Base-by-base conservation (phyloP, 2,113 vertebrate species). In the Meleagris gallopavo region DNA sequence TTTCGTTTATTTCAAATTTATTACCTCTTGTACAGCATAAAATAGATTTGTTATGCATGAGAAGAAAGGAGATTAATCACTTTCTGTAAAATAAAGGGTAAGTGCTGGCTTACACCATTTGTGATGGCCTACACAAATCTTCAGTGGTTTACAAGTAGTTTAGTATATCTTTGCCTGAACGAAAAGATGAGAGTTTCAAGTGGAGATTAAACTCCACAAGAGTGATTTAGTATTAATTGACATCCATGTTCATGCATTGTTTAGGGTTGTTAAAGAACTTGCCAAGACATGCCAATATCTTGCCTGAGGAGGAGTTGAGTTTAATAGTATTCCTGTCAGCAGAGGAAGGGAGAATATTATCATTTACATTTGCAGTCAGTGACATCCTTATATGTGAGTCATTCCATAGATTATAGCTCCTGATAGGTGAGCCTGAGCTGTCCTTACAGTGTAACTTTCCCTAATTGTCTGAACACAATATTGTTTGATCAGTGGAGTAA, bases 291-390 rank as follows among this genome's bases (percentile, higher is more conserved):
- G 82, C 93, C 96, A 97, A 77, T 46, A 86, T 96, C 90, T 95
- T 96, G 78, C 94, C 95, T 76, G 71, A 97, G 92, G 96, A 94
- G 80, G 95, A 88, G 69, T 57, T 94, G 91, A 91, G 76, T 95
- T 96, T 95, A 48, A 69, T 93, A 94, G 81, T 89, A 72, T 88
- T 97, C 79, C 66, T 76, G 52, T 74, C 88, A 70, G 12, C 0
- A 3, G 8, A 38, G 4, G 34, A 93, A 86, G 45, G 62, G 58
- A 55, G 70, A 88, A 61, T 93, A 78, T 92, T 94, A 75, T 94
- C 12, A 87, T 96, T 97, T 97, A 80, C 60, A 92, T 91, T 94
- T 58, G 30, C 55, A 57, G 16, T 57, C 83, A 92, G 78, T 89
- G 83, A 74, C 38, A 85, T 65, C 57, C 91, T 86, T 88, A 54